These are phyloP conservation scores for Craniophora ligustri DNA, from an alignment of 2,888 invertebrate species.

Conservation along the genomic window DNA sequence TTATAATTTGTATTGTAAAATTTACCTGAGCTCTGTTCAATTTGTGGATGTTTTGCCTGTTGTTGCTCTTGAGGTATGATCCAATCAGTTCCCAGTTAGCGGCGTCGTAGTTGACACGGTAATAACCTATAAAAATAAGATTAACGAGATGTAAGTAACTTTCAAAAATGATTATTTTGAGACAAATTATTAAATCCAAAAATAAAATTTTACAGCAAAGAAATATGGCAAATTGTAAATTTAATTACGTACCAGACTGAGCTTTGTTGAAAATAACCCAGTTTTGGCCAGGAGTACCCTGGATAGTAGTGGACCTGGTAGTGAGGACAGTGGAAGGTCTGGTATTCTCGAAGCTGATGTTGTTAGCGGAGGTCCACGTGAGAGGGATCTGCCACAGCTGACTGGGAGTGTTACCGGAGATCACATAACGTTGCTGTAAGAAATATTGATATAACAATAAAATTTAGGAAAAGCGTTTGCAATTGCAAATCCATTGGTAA, in stretches of 20 bases:
- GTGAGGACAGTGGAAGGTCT: constrained; percentile 72
- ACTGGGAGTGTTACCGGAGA: constrained; percentile 60
- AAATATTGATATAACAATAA: not conserved
- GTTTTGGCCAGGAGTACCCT: constrained; percentile 67
- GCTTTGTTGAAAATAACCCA: constrained; percentile 89
- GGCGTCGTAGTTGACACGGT: constrained; percentile 91
- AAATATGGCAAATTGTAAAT: not conserved
- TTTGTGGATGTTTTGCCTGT: constrained; percentile 86
- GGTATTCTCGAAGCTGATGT: constrained; percentile 72
- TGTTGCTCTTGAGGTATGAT: constrained; percentile 76
- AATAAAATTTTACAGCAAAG: too few relatives aligned
- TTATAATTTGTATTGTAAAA: too few relatives aligned
- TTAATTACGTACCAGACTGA: constrained; percentile 72
- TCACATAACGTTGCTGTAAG: constrained; percentile 73
- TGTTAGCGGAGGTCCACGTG: constrained; percentile 77
- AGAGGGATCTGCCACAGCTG: constrained; percentile 81
- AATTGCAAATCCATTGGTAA: too few relatives aligned
- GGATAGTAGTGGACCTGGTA: constrained; percentile 44
- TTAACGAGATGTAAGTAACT: not conserved
- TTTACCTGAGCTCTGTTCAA: constrained; percentile 92
- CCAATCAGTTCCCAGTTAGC: constrained; percentile 88
- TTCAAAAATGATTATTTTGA: not conserved
- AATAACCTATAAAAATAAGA: constrained; percentile 83
- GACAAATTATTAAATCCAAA: not conserved
- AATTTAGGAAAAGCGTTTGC: too few relatives aligned